Percentiles rank a stretch among this genome's conserved stretches.
Evolutionary conservation across 2,888 invertebrate genomes (phyloP).

Genomic region (Lepas anatifera): DNA sequence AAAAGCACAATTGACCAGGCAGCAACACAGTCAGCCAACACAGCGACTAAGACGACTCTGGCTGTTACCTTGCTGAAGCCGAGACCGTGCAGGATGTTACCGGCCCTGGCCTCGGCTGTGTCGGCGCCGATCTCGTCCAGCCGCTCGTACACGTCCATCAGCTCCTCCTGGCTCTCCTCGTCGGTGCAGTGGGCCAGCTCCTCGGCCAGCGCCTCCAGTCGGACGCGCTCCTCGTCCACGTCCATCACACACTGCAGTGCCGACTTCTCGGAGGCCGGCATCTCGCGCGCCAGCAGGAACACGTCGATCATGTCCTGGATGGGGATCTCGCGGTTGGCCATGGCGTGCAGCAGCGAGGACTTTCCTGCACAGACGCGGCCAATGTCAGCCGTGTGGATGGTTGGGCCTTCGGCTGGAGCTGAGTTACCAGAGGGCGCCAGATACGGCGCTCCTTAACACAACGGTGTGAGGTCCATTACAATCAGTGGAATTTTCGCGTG

Average conservation of each 20-base stretch:
- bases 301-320: constrained; percentile 96
- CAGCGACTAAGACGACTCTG: too few relatives aligned
- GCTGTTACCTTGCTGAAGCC: constrained; percentile 65
- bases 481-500: too few relatives aligned
- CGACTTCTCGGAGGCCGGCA: constrained; percentile 94
- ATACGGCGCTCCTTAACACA: too few relatives aligned
- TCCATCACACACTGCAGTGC: constrained; percentile 96
- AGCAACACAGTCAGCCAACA: too few relatives aligned
- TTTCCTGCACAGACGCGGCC: constrained; percentile 48
- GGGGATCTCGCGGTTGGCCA: constrained; percentile 86
- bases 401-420: neutral
- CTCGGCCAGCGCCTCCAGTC: constrained; percentile 85
- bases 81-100: constrained; percentile 87
- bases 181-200: constrained; percentile 48
- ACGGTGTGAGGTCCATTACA: too few relatives aligned
- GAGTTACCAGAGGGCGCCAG: too few relatives aligned
- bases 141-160: constrained; percentile 95
- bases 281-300: constrained; percentile 91
- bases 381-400: neutral
- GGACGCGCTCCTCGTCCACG: constrained; percentile 85
- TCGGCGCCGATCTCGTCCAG: constrained; percentile 94
- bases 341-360: constrained; percentile 78
- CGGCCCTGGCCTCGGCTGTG: constrained; percentile 87
- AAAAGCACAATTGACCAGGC: too few relatives aligned
- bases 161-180: constrained; percentile 76